These are phyloP conservation scores for Steatocranus sp. DNA, from an alignment of 2,797 vertebrate genomes.

Conservation along the genomic window DNA sequence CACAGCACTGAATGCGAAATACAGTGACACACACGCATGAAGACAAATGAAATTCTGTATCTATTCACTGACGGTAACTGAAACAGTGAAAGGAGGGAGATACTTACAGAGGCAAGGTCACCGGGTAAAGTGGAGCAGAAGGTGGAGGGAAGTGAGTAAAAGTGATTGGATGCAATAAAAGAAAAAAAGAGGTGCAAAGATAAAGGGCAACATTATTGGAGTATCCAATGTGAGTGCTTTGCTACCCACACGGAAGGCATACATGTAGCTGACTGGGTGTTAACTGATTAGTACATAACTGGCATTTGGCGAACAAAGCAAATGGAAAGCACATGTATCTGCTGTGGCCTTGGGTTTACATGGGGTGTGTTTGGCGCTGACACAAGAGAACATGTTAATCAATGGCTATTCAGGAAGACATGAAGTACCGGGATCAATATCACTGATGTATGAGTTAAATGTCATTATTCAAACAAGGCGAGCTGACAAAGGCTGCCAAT, in stretches of 20 bases:
- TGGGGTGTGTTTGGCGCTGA: conserved; percentile 22
- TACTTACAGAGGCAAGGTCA: conserved; percentile 75
- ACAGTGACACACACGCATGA: neutral
- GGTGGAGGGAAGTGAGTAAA: conserved; percentile 65
- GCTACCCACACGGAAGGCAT: conserved; percentile 8
- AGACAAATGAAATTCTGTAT: neutral
- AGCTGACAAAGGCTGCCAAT: neutral
- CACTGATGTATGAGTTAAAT: neutral
- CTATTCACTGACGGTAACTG: conserved; percentile 14
- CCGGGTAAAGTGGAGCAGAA: conserved; percentile 62
- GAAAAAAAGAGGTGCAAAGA: conserved; percentile 60
- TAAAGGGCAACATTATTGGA: conserved; percentile 64
- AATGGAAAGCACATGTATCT: neutral
- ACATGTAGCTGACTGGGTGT: conserved; percentile 23
- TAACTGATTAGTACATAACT: conserved; percentile 54
- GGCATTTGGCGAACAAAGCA: conserved; percentile 26
- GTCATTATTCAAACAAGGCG: neutral
- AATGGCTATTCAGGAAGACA: conserved; percentile 22
- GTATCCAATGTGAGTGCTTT: conserved; percentile 21
- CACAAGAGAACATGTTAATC: conserved; percentile 23
- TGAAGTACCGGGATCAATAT: conserved; percentile 23
- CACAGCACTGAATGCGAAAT: neutral
- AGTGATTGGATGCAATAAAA: conserved; percentile 65
- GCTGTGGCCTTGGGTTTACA: neutral
- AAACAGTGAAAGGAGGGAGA: conserved; percentile 48